Percentiles rank a stretch among this genome's conserved stretches.
These are phyloP conservation scores for Himalopsyche phryganea DNA, from an alignment of 1,140 invertebrate species.

Conservation along the genomic window DNA sequence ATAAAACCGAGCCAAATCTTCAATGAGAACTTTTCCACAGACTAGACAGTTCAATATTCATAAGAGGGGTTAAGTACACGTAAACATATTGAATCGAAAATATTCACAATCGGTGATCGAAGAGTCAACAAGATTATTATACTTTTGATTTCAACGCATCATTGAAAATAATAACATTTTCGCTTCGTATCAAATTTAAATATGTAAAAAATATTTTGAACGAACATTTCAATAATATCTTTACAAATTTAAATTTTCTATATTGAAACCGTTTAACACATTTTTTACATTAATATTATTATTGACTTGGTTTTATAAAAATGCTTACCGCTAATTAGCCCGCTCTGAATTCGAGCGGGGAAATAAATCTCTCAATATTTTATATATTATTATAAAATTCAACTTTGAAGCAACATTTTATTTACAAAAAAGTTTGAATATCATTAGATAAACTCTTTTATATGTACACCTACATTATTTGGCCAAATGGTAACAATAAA, in stretches of 20 bases:
- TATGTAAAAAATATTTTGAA: not conserved
- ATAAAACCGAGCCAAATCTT: not conserved
- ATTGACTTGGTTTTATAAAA: conserved; percentile 27
- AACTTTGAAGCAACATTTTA: conserved; percentile 24
- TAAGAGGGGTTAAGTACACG: conserved; percentile 19
- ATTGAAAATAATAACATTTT: conserved; percentile 1
- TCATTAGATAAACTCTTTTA: conserved; percentile 16
- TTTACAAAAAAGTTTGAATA: conserved; percentile 21
- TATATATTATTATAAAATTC: conserved; percentile 21
- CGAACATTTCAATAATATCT: not conserved
- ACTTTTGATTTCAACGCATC: not conserved
- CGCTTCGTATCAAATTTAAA: not conserved
- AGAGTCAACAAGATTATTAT: not conserved
- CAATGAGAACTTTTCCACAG: no score
- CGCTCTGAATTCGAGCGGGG: conserved; percentile 9
- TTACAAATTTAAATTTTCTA: not conserved
- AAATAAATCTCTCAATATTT: conserved; percentile 9
- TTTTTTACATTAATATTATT: conserved; percentile 24
- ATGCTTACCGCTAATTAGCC: conserved; percentile 11
- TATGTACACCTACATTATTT: conserved; percentile 24
- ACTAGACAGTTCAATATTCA: not conserved
- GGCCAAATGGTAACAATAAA: conserved; percentile 28
- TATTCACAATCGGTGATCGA: no score
- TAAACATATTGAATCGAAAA: not conserved
- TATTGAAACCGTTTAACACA: conserved; percentile 8